Conservation (phyloP, 2,888 invertebrate species). For the Tetramorium bicarinatum region DNA sequence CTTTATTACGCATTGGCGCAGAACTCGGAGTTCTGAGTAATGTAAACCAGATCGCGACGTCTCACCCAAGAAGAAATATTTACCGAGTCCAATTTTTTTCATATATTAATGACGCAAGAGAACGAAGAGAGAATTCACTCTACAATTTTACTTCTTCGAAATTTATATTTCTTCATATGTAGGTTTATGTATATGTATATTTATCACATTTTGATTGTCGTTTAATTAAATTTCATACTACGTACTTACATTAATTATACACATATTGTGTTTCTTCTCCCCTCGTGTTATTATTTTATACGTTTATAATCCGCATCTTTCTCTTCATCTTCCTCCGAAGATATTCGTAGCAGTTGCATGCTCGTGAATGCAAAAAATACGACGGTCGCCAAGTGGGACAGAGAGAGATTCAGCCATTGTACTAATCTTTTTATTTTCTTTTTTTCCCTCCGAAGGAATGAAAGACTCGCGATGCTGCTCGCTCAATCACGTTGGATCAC, state of each 20-base stretch:
- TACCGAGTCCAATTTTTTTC: neutral
- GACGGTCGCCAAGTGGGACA: neutral
- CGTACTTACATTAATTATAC: neutral
- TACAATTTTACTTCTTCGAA: neutral
- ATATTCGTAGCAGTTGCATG: neutral
- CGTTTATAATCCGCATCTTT: neutral
- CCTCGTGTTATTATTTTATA: neutral
- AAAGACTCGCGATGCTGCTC: conserved; percentile 20
- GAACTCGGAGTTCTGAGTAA: neutral
- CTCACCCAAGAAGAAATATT: neutral
- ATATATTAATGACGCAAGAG: neutral
- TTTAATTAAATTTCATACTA: neutral
- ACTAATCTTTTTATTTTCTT: conserved; percentile 5
- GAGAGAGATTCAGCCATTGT: neutral
- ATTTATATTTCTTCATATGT: neutral
- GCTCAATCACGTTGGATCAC: conserved; percentile 4
- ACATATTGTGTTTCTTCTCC: neutral
- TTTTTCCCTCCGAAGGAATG: neutral
- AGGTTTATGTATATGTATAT: too few species aligned
- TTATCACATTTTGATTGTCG: neutral
- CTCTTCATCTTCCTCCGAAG: neutral
- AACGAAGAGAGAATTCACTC: neutral
- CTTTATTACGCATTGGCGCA: conserved; percentile 51
- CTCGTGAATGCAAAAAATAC: neutral
- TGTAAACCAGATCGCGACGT: neutral